Evolutionary conservation across 2,888 invertebrate genomes (phyloP).

Genomic region (Eulithis testata): DNA sequence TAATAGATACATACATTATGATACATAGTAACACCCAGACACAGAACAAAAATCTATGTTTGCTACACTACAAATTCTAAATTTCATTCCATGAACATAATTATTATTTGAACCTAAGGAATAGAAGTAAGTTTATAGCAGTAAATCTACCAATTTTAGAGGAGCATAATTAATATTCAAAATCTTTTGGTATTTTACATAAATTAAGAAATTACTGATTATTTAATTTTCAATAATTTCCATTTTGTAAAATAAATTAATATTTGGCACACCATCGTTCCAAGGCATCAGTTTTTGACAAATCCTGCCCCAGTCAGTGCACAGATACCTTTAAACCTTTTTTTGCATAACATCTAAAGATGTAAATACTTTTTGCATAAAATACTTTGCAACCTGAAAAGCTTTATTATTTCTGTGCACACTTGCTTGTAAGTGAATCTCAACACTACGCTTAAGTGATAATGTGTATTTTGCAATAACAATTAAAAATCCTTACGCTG

Average conservation of each 20-base stretch:
- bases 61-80: too few species aligned
- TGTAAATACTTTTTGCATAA: background rate
- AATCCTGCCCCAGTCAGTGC: background rate
- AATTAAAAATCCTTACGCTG: slow-evolving; percentile 67
- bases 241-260: too few species aligned
- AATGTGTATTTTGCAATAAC: slow-evolving; percentile 47
- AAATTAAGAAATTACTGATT: too few species aligned
- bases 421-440: slow-evolving; percentile 24
- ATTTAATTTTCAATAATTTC: too few species aligned
- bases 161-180: background rate
- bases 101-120: too few species aligned
- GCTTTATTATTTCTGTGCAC: slow-evolving; percentile 10
- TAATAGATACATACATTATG: too few species aligned
- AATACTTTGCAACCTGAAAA: background rate
- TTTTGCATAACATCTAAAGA: background rate
- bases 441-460: slow-evolving; percentile 40
- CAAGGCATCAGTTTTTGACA: background rate
- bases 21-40: too few species aligned
- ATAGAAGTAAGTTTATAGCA: too few species aligned
- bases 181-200: too few species aligned
- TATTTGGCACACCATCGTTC: background rate
- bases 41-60: too few species aligned
- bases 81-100: too few species aligned
- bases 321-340: background rate
- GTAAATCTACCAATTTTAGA: background rate